Evolutionary conservation across 2,888 invertebrate species (phyloP), one percentile per base, ranked within the genome.

Genomic region (Ommatoiulus sabulosus): DNA sequence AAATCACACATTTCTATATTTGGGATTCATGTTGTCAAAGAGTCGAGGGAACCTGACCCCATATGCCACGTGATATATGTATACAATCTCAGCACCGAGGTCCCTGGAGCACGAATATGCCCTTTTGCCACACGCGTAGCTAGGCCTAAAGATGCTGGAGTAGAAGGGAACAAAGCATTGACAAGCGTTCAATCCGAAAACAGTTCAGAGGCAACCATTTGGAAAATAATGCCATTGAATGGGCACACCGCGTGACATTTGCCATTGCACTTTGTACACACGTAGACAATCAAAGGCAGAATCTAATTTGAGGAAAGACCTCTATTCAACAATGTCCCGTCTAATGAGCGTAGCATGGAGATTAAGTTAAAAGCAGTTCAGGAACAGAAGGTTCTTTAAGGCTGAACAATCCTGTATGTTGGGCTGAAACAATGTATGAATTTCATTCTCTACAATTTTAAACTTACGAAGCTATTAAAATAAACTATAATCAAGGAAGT

Each of bases 1-100:
- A 80, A 80, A 80, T 80, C 80, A 80, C 80, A 80, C 80, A 80
- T 80, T 80, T 80, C 80, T 80, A 80, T 80, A 80, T 80, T 80
- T 80, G 35, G 80, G 80, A 80, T 80, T 80, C 80, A 80, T 80
- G 80, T 80, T 80, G 80, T 80, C 80, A 80, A 80, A 80, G 80
- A 80, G 80, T 80, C 80, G 35, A 80, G 80, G 80, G 80, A 20
- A 80, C 80, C 80, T 80, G 80, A 80, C 80, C 80, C 80, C 80
- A 80, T 80, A 80, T 80, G 80, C 80, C 80, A 80, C 80, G 80
- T 35, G 35, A 80, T 80, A 80, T 35, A 12, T 80, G 35, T 35
- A 80, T 8, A 10, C 35, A 35, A 35, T 80, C 80, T 80, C 80
- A 12, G 35, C 80, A 80, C 80, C 35, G 35, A 35, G 80, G 80